Conservation (phyloP, 2,113 vertebrate genomes). For the Solea senegalensis region DNA sequence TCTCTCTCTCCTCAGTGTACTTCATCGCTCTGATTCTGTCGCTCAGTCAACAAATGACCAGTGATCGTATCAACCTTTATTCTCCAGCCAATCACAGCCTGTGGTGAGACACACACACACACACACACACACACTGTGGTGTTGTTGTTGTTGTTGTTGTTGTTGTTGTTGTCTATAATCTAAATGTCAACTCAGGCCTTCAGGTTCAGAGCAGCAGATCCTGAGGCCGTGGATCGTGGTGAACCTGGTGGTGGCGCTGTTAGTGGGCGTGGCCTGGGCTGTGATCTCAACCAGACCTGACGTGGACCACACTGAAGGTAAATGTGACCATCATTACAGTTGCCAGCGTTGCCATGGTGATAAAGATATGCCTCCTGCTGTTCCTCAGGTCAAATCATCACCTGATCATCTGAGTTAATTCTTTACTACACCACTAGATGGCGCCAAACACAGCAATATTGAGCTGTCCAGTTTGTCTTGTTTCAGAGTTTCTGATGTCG, state of each 20-base stretch:
- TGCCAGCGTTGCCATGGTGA: too few species aligned
- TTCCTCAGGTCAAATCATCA: too few species aligned
- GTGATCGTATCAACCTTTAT: constrained; percentile 93
- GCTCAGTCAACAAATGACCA: constrained; percentile 96
- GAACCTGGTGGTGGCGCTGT: constrained; percentile 90
- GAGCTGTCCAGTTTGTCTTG: background rate
- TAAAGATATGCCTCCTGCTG: too few species aligned
- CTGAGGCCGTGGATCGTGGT: constrained; percentile 91
- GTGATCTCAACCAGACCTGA: constrained; percentile 88
- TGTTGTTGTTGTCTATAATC: too few species aligned
- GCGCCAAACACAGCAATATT: too few species aligned
- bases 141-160: too few species aligned
- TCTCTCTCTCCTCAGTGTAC: constrained; percentile 82
- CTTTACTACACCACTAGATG: too few species aligned
- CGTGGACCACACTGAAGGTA: constrained; percentile 90
- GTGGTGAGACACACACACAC: constrained; percentile 82
- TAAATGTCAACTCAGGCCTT: constrained; percentile 75
- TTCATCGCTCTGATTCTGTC: constrained; percentile 91
- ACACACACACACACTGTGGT: too few species aligned
- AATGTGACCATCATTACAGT: background rate
- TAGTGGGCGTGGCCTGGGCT: constrained; percentile 92
- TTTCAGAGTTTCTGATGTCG: constrained; percentile 69
- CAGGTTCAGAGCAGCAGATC: constrained; percentile 85
- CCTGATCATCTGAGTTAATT: too few species aligned
- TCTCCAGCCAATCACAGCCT: constrained; percentile 85